Evolutionary conservation across 2,113 vertebrate genomes (phyloP).

Genomic region (Chelonoidis abingdonii): DNA sequence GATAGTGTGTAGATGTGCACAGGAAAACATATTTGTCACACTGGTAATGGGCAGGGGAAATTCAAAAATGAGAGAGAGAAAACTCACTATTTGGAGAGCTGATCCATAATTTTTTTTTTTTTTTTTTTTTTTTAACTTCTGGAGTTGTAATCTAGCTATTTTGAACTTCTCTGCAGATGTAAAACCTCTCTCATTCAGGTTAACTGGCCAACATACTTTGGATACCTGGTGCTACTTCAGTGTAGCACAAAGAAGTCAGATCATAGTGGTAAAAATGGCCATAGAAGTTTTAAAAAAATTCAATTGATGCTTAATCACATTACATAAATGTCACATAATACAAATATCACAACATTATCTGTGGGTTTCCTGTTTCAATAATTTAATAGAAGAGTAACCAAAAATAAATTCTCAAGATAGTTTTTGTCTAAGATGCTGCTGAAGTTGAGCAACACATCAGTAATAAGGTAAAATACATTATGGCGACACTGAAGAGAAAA

Average conservation of each 20-base stretch:
- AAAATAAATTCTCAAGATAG: not conserved
- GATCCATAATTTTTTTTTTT: not conserved
- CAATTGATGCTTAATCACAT: accelerated
- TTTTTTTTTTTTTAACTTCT: not conserved
- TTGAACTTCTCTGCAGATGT: too few species aligned
- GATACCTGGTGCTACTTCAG: accelerated
- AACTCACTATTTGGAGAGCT: not conserved
- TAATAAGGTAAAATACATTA: not conserved
- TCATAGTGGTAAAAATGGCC: accelerated
- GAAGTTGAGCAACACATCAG: not conserved
- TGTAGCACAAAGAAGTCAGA: accelerated
- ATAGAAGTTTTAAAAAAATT: accelerated
- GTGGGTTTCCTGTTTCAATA: not conserved
- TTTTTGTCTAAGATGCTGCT: not conserved
- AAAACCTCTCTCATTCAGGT: not conserved
- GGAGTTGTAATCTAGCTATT: not conserved
- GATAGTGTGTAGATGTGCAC: not conserved
- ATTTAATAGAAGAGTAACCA: not conserved
- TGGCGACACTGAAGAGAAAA: not conserved
- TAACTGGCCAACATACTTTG: not conserved
- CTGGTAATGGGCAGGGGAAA: not conserved
- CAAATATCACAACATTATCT: not conserved
- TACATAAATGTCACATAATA: too few species aligned
- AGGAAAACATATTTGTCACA: not conserved
- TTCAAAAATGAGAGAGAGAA: not conserved